Percentiles rank a stretch among this genome's conserved stretches.
Conservation (phyloP, 1,140 invertebrate species). For the Drosophila parvula region DNA sequence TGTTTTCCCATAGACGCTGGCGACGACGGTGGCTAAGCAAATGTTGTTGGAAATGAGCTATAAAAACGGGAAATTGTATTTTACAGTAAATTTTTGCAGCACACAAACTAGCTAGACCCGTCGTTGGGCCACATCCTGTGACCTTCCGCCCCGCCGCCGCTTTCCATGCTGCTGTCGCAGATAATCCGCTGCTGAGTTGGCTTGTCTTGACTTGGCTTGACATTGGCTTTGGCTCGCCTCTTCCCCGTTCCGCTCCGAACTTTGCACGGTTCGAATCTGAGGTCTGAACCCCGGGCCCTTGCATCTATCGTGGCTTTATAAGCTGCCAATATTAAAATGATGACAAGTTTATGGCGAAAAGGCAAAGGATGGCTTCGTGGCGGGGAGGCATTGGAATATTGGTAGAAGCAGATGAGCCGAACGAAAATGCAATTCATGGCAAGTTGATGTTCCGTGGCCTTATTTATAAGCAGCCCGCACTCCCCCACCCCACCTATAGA, state of each 20-base stretch:
- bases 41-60: slow-evolving; percentile 81
- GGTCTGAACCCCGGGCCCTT: slow-evolving; percentile 7
- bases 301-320: slow-evolving; percentile 76
- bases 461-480: slow-evolving; percentile 41
- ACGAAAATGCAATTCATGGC: slow-evolving; percentile 77
- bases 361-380: slow-evolving; percentile 32
- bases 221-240: slow-evolving; percentile 73
- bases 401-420: slow-evolving; percentile 26
- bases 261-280: slow-evolving; percentile 18
- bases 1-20: slow-evolving; percentile 74
- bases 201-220: slow-evolving; percentile 80
- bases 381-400: slow-evolving; percentile 5
- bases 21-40: slow-evolving; percentile 61
- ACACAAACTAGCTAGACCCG: slow-evolving; percentile 73
- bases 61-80: slow-evolving; percentile 82
- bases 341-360: slow-evolving; percentile 78
- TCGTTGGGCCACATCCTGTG: slow-evolving; percentile 13
- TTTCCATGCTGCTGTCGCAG: slow-evolving; percentile 72
- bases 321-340: slow-evolving; percentile 83
- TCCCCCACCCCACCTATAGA: not conserved
- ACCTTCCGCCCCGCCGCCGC: slow-evolving; percentile 49
- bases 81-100: slow-evolving; percentile 76
- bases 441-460: slow-evolving; percentile 73
- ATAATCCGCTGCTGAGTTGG: slow-evolving; percentile 80
- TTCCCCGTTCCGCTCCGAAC: slow-evolving; percentile 17